phyloP scores from a whole-genome alignment of 1,140 invertebrate species.

The Lycorma delicatula region DNA sequence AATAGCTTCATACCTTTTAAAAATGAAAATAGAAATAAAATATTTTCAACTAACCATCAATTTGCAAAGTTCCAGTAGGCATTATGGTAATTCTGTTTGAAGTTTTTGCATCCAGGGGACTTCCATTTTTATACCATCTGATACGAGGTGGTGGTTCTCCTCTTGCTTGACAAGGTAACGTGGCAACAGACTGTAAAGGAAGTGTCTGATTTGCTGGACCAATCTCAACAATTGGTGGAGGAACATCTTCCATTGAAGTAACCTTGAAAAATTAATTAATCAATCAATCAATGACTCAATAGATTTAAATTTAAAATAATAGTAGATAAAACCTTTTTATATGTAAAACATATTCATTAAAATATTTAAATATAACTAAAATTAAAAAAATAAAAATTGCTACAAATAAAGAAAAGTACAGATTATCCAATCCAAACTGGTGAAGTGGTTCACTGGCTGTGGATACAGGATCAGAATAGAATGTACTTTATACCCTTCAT shows the following conservation, averaged over 20 bases:
- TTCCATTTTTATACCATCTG: slow-evolving; percentile 74
- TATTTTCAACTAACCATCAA: slow-evolving; percentile 41
- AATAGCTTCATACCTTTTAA: background rate
- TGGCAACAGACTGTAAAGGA: slow-evolving; percentile 62
- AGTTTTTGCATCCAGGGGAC: slow-evolving; percentile 46
- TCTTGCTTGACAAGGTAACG: slow-evolving; percentile 64
- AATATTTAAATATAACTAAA: too few relatives aligned
- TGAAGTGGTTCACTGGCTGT: too few relatives aligned
- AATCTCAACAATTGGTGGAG: slow-evolving; percentile 78
- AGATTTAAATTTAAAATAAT: too few relatives aligned
- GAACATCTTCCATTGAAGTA: slow-evolving; percentile 63
- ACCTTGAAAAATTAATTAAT: too few relatives aligned
- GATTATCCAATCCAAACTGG: too few relatives aligned
- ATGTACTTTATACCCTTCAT: too few relatives aligned
- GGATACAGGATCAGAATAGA: too few relatives aligned
- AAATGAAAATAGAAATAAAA: background rate
- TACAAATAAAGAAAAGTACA: too few relatives aligned
- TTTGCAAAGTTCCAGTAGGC: slow-evolving; percentile 60
- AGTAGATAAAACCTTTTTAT: too few relatives aligned
- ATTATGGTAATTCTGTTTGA: slow-evolving; percentile 55
- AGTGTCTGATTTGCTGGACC: slow-evolving; percentile 87
- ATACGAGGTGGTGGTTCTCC: slow-evolving; percentile 68
- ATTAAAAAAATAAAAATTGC: too few relatives aligned
- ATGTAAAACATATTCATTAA: too few relatives aligned
- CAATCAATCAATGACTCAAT: too few relatives aligned